phyloP scores from a whole-genome alignment of 2,888 invertebrate genomes.

The Apamea anceps region DNA sequence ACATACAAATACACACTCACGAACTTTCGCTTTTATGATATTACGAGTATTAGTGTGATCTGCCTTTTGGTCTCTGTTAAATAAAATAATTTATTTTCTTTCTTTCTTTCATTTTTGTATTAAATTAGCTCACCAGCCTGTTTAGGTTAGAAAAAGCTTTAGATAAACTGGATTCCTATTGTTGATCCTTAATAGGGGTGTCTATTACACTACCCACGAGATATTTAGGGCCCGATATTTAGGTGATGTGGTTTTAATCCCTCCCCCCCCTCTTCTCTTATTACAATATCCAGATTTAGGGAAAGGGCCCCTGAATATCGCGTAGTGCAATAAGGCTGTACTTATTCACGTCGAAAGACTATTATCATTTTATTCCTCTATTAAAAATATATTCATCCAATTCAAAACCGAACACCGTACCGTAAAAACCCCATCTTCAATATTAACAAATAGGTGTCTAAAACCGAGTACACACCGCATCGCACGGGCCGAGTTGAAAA shows the following conservation, averaged over 20 bases:
- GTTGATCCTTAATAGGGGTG: background rate
- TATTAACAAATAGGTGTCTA: conserved; percentile 67
- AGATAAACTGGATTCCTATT: background rate
- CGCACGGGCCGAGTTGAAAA: conserved; percentile 58
- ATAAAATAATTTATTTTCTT: too few relatives aligned
- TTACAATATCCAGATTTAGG: background rate
- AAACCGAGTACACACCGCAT: conserved; percentile 59
- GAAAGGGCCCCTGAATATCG: background rate
- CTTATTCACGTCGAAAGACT: background rate
- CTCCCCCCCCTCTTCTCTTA: too few relatives aligned
- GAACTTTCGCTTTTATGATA: too few relatives aligned
- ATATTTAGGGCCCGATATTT: too few relatives aligned
- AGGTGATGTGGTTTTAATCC: too few relatives aligned
- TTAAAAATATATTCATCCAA: conserved; percentile 30
- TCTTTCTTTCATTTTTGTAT: background rate
- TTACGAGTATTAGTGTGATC: too few relatives aligned
- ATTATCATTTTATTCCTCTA: conserved; percentile 1
- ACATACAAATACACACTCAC: too few relatives aligned
- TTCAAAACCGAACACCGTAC: conserved; percentile 24
- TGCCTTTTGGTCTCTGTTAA: too few relatives aligned
- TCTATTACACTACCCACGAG: background rate
- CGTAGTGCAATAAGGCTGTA: background rate
- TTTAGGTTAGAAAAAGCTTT: background rate
- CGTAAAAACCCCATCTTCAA: conserved; percentile 50
- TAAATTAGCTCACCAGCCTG: background rate